Base-by-base conservation (phyloP, 1,140 invertebrate species). In the Cotesia chilonis region DNA sequence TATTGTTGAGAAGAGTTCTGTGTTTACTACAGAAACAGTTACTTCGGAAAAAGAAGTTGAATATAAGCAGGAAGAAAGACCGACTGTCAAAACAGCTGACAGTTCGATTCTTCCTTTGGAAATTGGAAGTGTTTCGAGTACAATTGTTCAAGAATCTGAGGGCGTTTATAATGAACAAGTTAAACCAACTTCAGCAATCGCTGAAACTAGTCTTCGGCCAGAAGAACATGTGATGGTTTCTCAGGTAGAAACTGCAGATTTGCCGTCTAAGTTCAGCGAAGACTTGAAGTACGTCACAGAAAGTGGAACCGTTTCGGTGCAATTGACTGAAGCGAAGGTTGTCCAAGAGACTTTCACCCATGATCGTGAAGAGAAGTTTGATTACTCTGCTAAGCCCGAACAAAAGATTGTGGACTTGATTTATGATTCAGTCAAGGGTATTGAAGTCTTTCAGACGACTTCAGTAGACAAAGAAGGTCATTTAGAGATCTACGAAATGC, bases 111-210 rank as follows among this genome's bases (percentile, higher is more conserved):
- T 83, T 51, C 85, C 89, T 51, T 77, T 91, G 6, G 89, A 91
- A 84, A 85, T 89, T 35, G 86, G 88, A n/a, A 85, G 85, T 59
- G 78, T 88, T 41, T 85, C 84, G n/a, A 84, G 87, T 72, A 86
- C 88, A 2, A 72, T 88, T 2, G 76, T 89, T 28, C 89, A 90
- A 80, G 90, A 92, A 80, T 88, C 88, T 36, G 90, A 91, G 85
- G 83, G 85, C n/a, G 78, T 86, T 35, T 88, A 90, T 65, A 73
- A 73, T 5, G 73, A 78, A 10, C 78, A 80, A 55, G 81, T 81
- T 63, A 87, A 85, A 75, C 87, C 88, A 70, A 86, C 83, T 20
- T 75, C 82, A 75, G 84, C 81, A 12, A 76, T 87, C 38, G 91
- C 91, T 2, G 87, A 88, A 76, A 80, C 84, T 3, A 87, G 73